Conservation (phyloP, 1,140 invertebrate genomes). For the Popillia japonica region DNA sequence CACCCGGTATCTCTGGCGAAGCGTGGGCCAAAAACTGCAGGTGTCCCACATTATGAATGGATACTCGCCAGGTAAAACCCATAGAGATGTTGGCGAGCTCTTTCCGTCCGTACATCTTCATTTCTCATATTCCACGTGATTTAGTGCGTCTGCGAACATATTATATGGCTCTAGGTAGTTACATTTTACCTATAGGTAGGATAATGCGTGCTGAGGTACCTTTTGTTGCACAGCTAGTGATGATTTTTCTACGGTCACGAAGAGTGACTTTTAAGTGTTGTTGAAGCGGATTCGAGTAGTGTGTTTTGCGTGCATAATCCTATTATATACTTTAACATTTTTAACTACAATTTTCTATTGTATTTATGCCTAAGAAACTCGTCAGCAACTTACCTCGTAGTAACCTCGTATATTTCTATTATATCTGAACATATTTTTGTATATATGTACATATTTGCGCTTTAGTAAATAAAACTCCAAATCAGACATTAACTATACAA, state of each 20-base stretch:
- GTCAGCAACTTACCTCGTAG: too few species aligned
- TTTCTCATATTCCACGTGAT: constrained; percentile 37
- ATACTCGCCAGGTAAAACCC: constrained; percentile 10
- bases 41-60: constrained; percentile 37
- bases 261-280: constrained; percentile 5
- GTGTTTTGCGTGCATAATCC: not conserved
- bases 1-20: constrained; percentile 30
- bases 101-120: constrained; percentile 36
- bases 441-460: too few species aligned
- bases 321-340: not conserved
- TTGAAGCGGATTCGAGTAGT: not conserved
- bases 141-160: constrained; percentile 33
- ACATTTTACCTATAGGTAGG: constrained; percentile 29
- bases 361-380: too few species aligned
- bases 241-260: not conserved
- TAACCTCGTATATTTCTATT: too few species aligned
- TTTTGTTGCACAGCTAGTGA: not conserved
- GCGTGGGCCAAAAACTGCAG: constrained; percentile 38
- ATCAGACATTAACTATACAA: too few species aligned
- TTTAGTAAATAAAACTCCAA: too few species aligned
- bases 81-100: constrained; percentile 34
- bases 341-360: too few species aligned
- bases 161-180: constrained; percentile 39
- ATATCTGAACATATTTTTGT: too few species aligned
- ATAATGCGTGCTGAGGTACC: constrained; percentile 15